Conservation (phyloP, 1,140 invertebrate species). For the Hesperophylax magnus region DNA sequence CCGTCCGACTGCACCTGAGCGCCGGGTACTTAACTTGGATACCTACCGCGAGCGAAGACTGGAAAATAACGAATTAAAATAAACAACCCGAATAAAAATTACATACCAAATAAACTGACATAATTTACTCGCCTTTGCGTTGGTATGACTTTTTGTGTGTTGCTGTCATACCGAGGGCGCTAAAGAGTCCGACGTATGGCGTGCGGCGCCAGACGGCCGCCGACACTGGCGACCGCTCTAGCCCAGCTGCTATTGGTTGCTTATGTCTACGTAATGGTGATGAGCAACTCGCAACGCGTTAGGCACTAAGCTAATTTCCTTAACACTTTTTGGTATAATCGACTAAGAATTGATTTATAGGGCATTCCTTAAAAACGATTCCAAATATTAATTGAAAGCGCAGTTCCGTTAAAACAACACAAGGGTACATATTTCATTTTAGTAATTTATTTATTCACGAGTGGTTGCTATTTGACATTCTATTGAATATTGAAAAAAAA, state of each 20-base stretch:
- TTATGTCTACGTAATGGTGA: conserved; percentile 48
- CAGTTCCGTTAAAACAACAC: too few relatives aligned
- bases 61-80: not conserved
- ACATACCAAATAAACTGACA: not conserved
- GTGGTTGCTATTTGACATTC: too few relatives aligned
- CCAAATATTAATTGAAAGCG: too few relatives aligned
- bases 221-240: conserved; percentile 43
- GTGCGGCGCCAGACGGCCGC: conserved; percentile 57
- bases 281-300: not conserved
- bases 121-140: not conserved
- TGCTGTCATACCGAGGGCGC: not conserved
- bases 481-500: too few relatives aligned
- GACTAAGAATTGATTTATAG: not conserved
- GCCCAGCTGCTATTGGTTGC: conserved; percentile 46
- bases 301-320: not conserved
- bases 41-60: not conserved
- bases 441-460: too few relatives aligned
- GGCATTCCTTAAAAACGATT: too few relatives aligned
- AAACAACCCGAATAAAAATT: not conserved
- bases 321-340: not conserved
- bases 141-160: not conserved
- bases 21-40: conserved; percentile 2
- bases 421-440: too few relatives aligned
- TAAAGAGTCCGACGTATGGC: conserved; percentile 16
- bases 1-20: conserved; percentile 39